Conservation (phyloP, 1,140 invertebrate genomes). For the Heliconius himera region DNA sequence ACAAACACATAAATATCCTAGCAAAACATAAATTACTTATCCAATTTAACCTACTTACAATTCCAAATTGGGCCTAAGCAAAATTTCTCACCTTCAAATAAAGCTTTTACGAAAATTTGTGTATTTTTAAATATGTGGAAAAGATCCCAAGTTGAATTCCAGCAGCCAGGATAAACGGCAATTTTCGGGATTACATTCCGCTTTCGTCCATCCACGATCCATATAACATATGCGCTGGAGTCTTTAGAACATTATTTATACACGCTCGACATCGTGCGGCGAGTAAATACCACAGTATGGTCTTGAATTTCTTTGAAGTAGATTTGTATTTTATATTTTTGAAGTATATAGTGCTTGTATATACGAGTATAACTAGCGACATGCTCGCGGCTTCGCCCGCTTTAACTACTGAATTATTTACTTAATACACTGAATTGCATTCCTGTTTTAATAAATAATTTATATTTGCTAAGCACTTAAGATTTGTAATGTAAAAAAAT, state of each 20-base stretch:
- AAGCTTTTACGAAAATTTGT: background rate
- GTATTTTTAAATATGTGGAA: conserved; percentile 20
- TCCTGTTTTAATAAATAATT: too few relatives aligned
- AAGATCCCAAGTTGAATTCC: conserved; percentile 11
- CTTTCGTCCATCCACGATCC: background rate
- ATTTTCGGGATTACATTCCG: conserved; percentile 25
- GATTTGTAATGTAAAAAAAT: too few relatives aligned
- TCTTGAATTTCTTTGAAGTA: background rate
- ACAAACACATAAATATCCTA: too few relatives aligned
- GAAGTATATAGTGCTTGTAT: too few relatives aligned
- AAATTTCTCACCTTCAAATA: background rate
- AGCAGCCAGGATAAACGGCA: conserved; percentile 20
- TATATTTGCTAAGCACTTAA: too few relatives aligned
- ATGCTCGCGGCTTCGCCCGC: too few relatives aligned
- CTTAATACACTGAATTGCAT: too few relatives aligned
- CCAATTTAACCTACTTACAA: background rate
- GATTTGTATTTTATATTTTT: background rate
- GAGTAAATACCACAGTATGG: background rate
- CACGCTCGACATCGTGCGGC: conserved; percentile 17
- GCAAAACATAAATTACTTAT: background rate
- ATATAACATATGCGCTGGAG: conserved; percentile 16
- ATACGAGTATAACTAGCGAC: too few relatives aligned
- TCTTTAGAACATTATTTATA: conserved; percentile 23
- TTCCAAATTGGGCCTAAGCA: background rate
- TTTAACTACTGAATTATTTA: too few relatives aligned